Percentiles rank a stretch among this genome's conserved stretches.
Conservation (phyloP, 2,797 vertebrate species). For the Carduelis carduelis region DNA sequence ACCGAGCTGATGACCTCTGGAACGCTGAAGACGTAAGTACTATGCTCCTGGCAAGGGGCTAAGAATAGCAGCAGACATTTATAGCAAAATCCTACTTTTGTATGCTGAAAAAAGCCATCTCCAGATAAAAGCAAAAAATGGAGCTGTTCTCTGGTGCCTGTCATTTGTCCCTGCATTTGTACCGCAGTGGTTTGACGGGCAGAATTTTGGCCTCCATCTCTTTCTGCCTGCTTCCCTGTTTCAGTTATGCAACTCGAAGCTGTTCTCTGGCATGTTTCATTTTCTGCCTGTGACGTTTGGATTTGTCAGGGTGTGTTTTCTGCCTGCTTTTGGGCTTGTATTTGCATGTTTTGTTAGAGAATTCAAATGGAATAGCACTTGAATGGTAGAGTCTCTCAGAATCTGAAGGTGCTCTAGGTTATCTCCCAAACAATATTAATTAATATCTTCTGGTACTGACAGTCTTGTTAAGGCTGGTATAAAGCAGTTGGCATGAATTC, state of each 20-base stretch:
- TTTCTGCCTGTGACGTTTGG: not conserved
- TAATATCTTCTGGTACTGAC: slow-evolving; percentile 13
- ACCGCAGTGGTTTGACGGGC: not conserved
- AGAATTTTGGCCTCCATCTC: slow-evolving; percentile 9
- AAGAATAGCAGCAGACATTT: slow-evolving; percentile 44
- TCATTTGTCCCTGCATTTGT: not conserved
- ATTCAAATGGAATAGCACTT: not conserved
- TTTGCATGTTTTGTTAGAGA: not conserved
- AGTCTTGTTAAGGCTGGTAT: slow-evolving; percentile 5
- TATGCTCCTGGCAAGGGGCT: not conserved
- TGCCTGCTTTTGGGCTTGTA: not conserved
- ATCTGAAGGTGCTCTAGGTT: not conserved
- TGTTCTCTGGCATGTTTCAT: not conserved
- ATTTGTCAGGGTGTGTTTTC: not conserved
- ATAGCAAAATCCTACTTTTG: slow-evolving; percentile 50
- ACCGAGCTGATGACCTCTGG: slow-evolving; percentile 99
- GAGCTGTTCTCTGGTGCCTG: slow-evolving; percentile 27
- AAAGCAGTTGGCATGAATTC: slow-evolving; percentile 19
- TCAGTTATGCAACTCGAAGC: not conserved
- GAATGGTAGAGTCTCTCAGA: not conserved
- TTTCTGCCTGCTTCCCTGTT: not conserved
- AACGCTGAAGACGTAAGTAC: slow-evolving; percentile 94
- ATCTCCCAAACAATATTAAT: slow-evolving; percentile 1
- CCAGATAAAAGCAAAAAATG: slow-evolving; percentile 22
- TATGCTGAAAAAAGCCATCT: slow-evolving; percentile 20